Evolutionary conservation across 2,113 vertebrate genomes (phyloP), one percentile per base, ranked within the genome.

Genomic region (Caloenas nicobarica): DNA sequence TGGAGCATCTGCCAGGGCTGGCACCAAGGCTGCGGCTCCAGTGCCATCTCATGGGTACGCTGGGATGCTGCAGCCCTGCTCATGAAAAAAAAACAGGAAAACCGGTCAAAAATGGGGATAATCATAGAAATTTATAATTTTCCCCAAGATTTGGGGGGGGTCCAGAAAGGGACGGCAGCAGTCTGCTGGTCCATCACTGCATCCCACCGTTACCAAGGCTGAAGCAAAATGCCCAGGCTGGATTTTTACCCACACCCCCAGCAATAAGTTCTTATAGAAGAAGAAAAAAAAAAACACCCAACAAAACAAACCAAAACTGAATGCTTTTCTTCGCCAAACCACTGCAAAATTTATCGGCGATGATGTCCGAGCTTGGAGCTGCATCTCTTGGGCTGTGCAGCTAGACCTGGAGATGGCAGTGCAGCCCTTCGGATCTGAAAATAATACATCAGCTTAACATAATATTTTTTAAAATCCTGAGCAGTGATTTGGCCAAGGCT

Each of bases 321-420:
- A 10, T 4, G 17, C 7, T 78, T 24, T 33, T 31, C 15, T 36
- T 11, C 0, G 1, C 36, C 12, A 51, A 74, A 4, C 8, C 11
- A 0, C 44, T 15, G 18, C 3, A 14, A 54, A 33, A 62, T 50
- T 11, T 10, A 13, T 1, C 0, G 2, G 22, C 66, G 24, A 7
- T 8, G 53, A 5, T n/a, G 19, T 0, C 3, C 8, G 62, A 61
- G 69, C 28, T 62, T 23, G 42, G 17, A 24, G 78, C 13, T 1
- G 1, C 1, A 29, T 21, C 51, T 38, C 54, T 60, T 1, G 3
- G 72, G 56, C 81, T 81, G 56, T 34, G 60, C 87, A 13, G 76
- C 19, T 50, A 86, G 71, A 40, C 95, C 96, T 95, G 92, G 82
- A 97, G 98, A 69, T 97, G 98, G 97, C 96, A 98, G 89, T 93